Conservation (phyloP, 2,113 vertebrate genomes). For the Eublepharis macularius region DNA sequence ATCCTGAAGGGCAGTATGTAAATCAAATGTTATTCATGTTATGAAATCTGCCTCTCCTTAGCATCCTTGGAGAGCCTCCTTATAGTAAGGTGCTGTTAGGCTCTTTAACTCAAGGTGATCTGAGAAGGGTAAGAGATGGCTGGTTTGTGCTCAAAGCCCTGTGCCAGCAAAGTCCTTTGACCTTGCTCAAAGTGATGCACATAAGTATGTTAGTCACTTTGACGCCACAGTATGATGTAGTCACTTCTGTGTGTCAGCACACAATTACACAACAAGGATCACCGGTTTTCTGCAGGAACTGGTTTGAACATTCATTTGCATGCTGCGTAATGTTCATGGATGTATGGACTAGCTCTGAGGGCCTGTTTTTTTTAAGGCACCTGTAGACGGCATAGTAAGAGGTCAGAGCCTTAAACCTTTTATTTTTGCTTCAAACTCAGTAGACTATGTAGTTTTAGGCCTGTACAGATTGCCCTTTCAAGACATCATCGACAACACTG, state of each 20-base stretch:
- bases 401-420: background rate
- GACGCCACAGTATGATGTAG: background rate
- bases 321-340: background rate
- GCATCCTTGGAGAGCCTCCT: too few species aligned
- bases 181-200: background rate
- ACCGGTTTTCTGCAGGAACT: background rate
- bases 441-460: background rate
- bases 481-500: background rate
- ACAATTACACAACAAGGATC: too few species aligned
- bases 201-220: background rate
- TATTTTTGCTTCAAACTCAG: background rate
- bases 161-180: background rate
- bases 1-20: too few species aligned
- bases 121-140: too few species aligned
- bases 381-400: background rate
- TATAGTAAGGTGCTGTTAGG: too few species aligned
- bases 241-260: background rate
- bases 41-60: too few species aligned
- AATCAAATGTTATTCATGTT: too few species aligned
- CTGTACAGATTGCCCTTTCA: slow-evolving; percentile 20
- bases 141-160: too few species aligned
- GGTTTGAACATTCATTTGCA: background rate
- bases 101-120: too few species aligned
- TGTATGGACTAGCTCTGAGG: background rate
- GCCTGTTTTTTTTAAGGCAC: too few species aligned